A percentile compares a stretch with the other conserved stretches of the same genome.
Evolutionary conservation across 2,888 invertebrate species (phyloP).

Genomic region (Thereva nobilitata): DNA sequence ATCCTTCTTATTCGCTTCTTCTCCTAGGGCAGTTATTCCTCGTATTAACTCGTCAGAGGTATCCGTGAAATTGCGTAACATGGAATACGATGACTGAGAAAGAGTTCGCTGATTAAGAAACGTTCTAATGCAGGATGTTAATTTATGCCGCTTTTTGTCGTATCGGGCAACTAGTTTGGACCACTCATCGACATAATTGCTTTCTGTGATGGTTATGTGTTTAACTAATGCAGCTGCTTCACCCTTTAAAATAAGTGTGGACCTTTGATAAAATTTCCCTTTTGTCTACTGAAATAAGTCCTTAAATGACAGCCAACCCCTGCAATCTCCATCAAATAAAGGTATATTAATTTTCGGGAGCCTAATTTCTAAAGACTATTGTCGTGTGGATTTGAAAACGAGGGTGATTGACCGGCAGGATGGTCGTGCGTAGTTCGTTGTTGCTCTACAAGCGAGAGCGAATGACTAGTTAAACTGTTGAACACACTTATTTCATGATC

Average conservation of each 20-base stretch:
- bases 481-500: background rate
- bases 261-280: background rate
- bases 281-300: background rate
- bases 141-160: constrained; percentile 1
- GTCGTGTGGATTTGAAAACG: background rate
- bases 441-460: background rate
- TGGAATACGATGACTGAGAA: background rate
- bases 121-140: background rate
- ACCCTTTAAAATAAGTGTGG: background rate
- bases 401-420: too few relatives aligned
- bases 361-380: background rate
- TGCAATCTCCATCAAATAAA: background rate
- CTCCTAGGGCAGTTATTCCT: background rate
- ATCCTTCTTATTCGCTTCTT: background rate
- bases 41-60: background rate
- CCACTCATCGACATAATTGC: background rate
- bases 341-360: background rate
- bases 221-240: constrained; percentile 1
- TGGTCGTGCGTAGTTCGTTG: too few relatives aligned
- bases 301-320: constrained; percentile 1
- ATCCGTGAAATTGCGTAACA: background rate
- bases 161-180: background rate
- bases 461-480: background rate
- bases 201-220: too few relatives aligned
- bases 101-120: background rate